Conservation (phyloP, 2,888 invertebrate species). For the Clanis bilineata region DNA sequence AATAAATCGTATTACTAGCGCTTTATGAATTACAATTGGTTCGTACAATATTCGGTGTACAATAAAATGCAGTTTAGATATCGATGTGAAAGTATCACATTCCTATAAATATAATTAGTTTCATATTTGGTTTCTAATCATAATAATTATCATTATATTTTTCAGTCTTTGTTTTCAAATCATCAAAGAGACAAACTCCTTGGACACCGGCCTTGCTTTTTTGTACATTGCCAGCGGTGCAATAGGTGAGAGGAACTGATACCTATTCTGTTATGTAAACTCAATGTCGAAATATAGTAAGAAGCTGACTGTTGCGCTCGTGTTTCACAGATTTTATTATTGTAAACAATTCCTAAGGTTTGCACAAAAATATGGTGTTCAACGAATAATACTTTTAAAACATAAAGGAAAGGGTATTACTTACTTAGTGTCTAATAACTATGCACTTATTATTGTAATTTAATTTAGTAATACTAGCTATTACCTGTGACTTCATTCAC, state of each 20-base stretch:
- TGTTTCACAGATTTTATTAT: background rate
- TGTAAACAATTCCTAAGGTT: too few species aligned
- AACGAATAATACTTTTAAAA: background rate
- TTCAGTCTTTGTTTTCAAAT: constrained; percentile 72
- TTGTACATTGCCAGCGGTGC: constrained; percentile 71
- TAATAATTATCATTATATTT: constrained; percentile 29
- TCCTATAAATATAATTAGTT: background rate
- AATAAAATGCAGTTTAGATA: background rate
- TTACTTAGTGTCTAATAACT: too few species aligned
- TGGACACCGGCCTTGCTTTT: constrained; percentile 72
- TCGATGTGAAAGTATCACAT: background rate
- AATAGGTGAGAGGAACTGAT: constrained; percentile 67
- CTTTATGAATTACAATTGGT: background rate
- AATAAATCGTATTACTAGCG: background rate
- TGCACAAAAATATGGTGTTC: too few species aligned
- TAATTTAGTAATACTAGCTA: too few species aligned
- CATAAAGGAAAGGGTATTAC: too few species aligned
- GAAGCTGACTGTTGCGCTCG: background rate
- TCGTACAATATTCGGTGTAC: background rate
- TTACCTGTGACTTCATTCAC: too few species aligned
- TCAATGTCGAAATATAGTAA: constrained; percentile 26
- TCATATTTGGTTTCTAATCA: background rate
- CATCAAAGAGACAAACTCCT: constrained; percentile 63
- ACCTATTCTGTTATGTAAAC: constrained; percentile 41
- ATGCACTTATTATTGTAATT: too few species aligned